These are phyloP conservation scores for Amphiprion percula DNA, from an alignment of 2,113 vertebrate genomes.

Conservation along the genomic window DNA sequence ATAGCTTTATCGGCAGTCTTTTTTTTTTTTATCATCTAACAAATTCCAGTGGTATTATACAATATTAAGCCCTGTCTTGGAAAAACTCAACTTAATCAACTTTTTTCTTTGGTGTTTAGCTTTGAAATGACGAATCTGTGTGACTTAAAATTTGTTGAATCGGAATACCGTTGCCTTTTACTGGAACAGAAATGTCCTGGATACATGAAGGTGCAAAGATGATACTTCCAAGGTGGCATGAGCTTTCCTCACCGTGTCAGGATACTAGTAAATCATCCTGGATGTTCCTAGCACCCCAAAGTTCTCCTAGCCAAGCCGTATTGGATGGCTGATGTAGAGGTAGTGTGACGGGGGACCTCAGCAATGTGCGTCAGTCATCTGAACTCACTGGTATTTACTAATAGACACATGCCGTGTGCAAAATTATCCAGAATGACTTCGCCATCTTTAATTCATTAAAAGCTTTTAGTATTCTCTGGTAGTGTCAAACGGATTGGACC, in stretches of 20 bases:
- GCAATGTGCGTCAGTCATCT: conserved; percentile 46
- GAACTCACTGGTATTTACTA: conserved; percentile 29
- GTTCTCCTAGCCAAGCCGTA: conserved; percentile 35
- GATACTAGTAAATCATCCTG: conserved; percentile 56
- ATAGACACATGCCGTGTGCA: conserved; percentile 9
- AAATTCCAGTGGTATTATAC: too few species aligned
- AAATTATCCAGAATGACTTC: not conserved
- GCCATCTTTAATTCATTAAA: not conserved
- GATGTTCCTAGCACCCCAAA: conserved; percentile 27
- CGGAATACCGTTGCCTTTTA: not conserved
- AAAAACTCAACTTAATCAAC: not conserved
- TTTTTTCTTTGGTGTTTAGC: not conserved
- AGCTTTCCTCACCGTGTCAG: conserved; percentile 41
- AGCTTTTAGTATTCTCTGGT: not conserved
- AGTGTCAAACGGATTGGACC: not conserved
- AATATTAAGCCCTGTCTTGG: not conserved
- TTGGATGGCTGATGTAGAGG: conserved; percentile 43
- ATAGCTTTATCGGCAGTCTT: too few species aligned
- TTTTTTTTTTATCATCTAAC: too few species aligned
- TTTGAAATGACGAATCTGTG: not conserved
- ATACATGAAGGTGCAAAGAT: conserved; percentile 18
- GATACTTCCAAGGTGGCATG: conserved; percentile 34
- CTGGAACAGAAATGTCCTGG: conserved; percentile 5
- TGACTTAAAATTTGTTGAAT: not conserved
- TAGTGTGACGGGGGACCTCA: conserved; percentile 9